Evolutionary conservation across 2,113 vertebrate species (phyloP), one percentile per base, ranked within the genome.

Genomic region (Castor canadensis): DNA sequence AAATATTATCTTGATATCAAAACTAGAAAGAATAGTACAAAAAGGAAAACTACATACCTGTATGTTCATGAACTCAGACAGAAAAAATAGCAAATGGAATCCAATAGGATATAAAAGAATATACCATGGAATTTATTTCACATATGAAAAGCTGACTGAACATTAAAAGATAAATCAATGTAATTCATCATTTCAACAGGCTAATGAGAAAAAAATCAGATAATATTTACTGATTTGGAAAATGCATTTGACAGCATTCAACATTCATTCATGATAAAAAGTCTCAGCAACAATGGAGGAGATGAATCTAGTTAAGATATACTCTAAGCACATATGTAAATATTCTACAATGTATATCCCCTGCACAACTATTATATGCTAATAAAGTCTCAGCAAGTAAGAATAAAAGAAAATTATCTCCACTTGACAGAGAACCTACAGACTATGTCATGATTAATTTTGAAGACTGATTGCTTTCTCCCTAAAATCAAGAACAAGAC

Each of bases 221-320:
- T 71, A 88, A 91, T 89, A 87, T 79, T 62, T 75, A 89, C 73
- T 96, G 54, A 67, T 82, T 43, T 77, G 62, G 11, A 95, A 88
- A 95, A 91, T 35, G 19, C 40, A 93, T 91, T 86, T 96, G 67
- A 60, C 45, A 81, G 71, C 93, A 94, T 72, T 88, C 58, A 91
- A 62, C 62, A 84, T 1, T 83, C 32, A 72, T 83, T 94, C 13
- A 32, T 89, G 8, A 54, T 77, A 66, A 66, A 71, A 71, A 49
- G 77, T 9, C 13, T n/a, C n/a, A n/a, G n/a, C n/a, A n/a, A n/a
- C n/a, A n/a, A n/a, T n/a, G n/a, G n/a, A n/a, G n/a, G n/a, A n/a
- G n/a, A n/a, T n/a, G n/a, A n/a, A n/a, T n/a, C n/a, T n/a, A n/a
- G n/a, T n/a, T n/a, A n/a, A n/a, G n/a, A n/a, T n/a, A n/a, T n/a